A percentile compares a stretch with the other conserved stretches of the same genome.
Evolutionary conservation across 2,113 vertebrate species (phyloP).

Genomic region (Albula glossodonta): DNA sequence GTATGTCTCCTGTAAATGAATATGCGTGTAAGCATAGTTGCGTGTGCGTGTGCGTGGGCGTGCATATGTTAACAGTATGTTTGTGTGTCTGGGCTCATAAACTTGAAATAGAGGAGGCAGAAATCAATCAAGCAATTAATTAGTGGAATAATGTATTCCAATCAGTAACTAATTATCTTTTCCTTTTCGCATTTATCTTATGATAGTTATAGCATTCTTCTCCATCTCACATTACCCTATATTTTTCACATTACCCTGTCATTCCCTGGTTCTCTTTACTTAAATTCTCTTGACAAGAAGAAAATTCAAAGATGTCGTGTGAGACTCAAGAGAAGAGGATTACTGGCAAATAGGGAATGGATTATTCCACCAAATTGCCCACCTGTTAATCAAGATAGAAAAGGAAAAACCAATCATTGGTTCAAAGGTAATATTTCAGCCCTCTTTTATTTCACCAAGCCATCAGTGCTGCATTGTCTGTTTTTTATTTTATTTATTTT

Average conservation of each 20-base stretch:
- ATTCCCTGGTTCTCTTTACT: neutral
- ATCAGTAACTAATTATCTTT: neutral
- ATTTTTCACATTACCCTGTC: too few relatives aligned
- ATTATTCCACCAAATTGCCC: neutral
- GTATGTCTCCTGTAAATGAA: neutral
- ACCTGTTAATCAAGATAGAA: neutral
- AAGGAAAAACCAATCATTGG: neutral
- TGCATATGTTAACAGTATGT: conserved; percentile 20
- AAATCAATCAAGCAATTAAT: neutral
- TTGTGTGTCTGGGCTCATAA: too few relatives aligned
- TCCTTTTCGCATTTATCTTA: neutral
- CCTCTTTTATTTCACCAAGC: too few relatives aligned
- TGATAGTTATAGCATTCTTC: too few relatives aligned
- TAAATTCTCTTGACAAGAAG: neutral
- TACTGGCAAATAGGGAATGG: neutral
- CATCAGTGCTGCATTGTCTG: too few relatives aligned
- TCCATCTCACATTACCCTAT: too few relatives aligned
- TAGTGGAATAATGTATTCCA: neutral
- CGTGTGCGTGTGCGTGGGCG: conserved; percentile 2
- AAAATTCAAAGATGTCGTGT: neutral
- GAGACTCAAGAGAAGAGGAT: neutral
- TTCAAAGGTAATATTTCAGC: neutral
- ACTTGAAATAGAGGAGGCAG: neutral
- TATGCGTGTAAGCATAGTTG: neutral
- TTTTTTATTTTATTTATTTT: too few relatives aligned